Evolutionary conservation across 2,888 invertebrate genomes (phyloP).

Genomic region (Plebejus argus): DNA sequence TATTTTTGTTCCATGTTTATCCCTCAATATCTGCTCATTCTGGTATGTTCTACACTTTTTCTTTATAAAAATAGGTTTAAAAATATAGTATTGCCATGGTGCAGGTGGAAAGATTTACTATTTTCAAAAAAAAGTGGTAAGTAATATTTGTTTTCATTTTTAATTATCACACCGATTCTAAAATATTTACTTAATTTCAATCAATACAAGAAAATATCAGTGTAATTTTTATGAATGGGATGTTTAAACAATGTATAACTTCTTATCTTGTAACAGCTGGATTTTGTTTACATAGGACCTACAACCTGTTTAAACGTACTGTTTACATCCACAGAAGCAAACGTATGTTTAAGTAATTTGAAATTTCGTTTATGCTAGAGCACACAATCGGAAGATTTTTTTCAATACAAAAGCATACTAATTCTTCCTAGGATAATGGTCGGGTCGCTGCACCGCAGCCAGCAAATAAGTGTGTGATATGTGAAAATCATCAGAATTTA

Average conservation of each 20-base stretch:
- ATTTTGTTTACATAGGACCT: not conserved
- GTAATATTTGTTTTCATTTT: not conserved
- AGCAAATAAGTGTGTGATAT: not conserved
- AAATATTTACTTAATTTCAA: not conserved
- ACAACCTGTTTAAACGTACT: constrained; percentile 3
- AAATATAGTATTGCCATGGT: not conserved
- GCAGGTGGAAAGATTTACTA: no score
- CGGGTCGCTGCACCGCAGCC: not conserved
- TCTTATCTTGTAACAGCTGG: not conserved
- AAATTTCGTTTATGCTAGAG: not conserved
- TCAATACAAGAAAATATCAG: not conserved
- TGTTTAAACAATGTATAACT: not conserved
- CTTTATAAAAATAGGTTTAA: not conserved
- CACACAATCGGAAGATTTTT: not conserved
- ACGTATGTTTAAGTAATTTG: not conserved
- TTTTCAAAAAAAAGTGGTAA: not conserved
- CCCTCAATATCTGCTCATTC: not conserved
- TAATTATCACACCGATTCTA: not conserved
- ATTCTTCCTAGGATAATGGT: constrained; percentile 13
- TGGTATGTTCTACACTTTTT: not conserved
- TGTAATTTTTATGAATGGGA: not conserved
- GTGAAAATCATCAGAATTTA: constrained; percentile 31
- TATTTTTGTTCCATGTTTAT: not conserved
- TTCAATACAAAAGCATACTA: not conserved
- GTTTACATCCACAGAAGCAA: constrained; percentile 4